Percentiles rank a stretch among this genome's conserved stretches.
Conservation (phyloP, 2,888 invertebrate genomes). For the Campopleginae sp. region DNA sequence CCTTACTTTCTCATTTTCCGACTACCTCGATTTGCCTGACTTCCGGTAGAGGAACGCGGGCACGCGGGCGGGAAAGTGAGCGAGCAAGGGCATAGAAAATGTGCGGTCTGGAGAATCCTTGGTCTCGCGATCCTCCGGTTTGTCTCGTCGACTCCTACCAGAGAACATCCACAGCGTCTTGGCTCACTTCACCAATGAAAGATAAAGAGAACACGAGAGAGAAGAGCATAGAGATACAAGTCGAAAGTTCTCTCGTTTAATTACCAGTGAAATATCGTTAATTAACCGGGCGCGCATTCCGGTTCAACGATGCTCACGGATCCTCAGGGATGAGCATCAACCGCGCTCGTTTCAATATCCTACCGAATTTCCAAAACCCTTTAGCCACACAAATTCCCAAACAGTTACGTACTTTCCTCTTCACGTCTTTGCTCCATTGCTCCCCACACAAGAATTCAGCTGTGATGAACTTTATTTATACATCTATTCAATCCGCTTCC, state of each 20-base stretch:
- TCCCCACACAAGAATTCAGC: conserved; percentile 19
- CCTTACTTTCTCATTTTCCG: conserved; percentile 30
- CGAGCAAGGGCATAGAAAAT: conserved; percentile 79
- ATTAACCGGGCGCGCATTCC: conserved; percentile 77
- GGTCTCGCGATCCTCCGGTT: conserved; percentile 51
- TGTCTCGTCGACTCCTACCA: conserved; percentile 45
- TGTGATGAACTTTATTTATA: conserved; percentile 19
- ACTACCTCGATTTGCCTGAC: conserved; percentile 31
- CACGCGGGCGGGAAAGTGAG: conserved; percentile 69
- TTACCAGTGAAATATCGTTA: conserved; percentile 84
- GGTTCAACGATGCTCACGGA: conserved; percentile 51
- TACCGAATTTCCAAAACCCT: conserved; percentile 57
- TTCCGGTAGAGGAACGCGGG: conserved; percentile 60
- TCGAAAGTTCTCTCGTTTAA: conserved; percentile 81
- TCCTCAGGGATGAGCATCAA: conserved; percentile 29
- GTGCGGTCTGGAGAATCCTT: conserved; percentile 72
- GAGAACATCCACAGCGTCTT: conserved; percentile 60
- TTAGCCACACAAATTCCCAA: conserved; percentile 33
- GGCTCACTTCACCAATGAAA: conserved; percentile 34
- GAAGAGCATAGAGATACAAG: conserved; percentile 17
- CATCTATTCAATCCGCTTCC: neutral
- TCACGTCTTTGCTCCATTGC: neutral
- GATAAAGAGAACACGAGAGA: conserved; percentile 17
- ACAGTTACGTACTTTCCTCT: neutral
- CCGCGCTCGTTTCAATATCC: conserved; percentile 62